Conservation (phyloP, 1,140 invertebrate species). For the Halesus radiatus region DNA sequence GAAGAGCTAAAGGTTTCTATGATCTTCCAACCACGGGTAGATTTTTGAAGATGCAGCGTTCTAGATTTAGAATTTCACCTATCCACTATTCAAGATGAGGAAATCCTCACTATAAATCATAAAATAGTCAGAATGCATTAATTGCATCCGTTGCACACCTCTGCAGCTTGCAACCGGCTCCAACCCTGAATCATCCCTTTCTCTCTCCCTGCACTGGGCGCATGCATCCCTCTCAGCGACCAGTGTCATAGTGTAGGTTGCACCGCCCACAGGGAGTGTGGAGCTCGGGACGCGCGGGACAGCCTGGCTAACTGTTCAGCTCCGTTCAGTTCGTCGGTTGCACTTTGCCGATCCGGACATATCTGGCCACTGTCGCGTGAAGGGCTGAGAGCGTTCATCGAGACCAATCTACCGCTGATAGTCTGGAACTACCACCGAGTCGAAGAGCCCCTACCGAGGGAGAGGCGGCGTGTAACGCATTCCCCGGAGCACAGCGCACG, state of each 20-base stretch:
- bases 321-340: conserved; percentile 37
- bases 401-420: neutral
- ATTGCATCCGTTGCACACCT: conserved; percentile 30
- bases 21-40: too few relatives aligned
- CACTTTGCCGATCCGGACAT: conserved; percentile 34
- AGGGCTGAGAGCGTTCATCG: neutral
- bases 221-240: conserved; percentile 24
- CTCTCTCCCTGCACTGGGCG: neutral
- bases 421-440: neutral
- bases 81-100: neutral
- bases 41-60: too few relatives aligned
- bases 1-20: too few relatives aligned
- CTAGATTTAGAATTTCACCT: neutral
- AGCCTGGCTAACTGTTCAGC: too few relatives aligned
- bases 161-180: neutral
- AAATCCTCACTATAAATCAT: too few relatives aligned
- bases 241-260: too few relatives aligned
- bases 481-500: conserved; percentile 40
- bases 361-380: neutral
- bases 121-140: too few relatives aligned
- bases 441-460: neutral
- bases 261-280: neutral
- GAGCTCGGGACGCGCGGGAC: neutral
- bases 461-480: conserved; percentile 30
- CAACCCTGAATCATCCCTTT: neutral